Conservation (phyloP, 2,888 invertebrate species). For the Cryptocephalus primarius region DNA sequence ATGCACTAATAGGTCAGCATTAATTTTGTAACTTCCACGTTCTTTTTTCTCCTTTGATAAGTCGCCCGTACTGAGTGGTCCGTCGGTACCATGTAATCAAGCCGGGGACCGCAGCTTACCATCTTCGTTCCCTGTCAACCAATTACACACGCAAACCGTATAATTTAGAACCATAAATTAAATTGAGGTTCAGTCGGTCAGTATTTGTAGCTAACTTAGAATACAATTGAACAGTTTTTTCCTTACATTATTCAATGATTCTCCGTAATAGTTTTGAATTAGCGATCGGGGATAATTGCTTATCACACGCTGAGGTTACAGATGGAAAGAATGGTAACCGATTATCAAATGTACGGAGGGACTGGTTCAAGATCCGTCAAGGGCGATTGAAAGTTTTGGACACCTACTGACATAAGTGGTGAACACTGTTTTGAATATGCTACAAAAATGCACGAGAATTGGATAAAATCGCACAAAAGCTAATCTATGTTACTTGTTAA, state of each 20-base stretch:
- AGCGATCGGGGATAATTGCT: conserved; percentile 14
- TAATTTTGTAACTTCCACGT: too few relatives aligned
- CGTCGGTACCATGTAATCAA: conserved; percentile 17
- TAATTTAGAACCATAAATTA: conserved; percentile 38
- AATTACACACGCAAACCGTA: conserved; percentile 35
- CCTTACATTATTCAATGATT: conserved; percentile 15
- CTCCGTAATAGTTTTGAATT: conserved; percentile 17
- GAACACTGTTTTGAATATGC: too few relatives aligned
- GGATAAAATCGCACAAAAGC: too few relatives aligned
- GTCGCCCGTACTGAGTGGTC: too few relatives aligned
- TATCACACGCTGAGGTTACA: conserved; percentile 3
- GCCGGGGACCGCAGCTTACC: conserved; percentile 21
- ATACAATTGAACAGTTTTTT: conserved; percentile 19
- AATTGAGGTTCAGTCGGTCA: conserved; percentile 28
- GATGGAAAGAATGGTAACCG: background rate
- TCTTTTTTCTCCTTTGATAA: too few relatives aligned
- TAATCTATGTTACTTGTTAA: too few relatives aligned
- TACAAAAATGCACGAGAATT: too few relatives aligned
- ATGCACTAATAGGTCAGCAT: too few relatives aligned
- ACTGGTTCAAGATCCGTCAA: too few relatives aligned
- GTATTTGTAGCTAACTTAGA: conserved; percentile 19
- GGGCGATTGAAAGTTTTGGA: too few relatives aligned
- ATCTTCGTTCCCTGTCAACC: conserved; percentile 23
- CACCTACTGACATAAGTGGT: too few relatives aligned
- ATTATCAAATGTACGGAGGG: too few relatives aligned